Percentiles rank a stretch among this genome's conserved stretches.
Conservation (phyloP, 2,113 vertebrate genomes). For the Nematolebias whitei region DNA sequence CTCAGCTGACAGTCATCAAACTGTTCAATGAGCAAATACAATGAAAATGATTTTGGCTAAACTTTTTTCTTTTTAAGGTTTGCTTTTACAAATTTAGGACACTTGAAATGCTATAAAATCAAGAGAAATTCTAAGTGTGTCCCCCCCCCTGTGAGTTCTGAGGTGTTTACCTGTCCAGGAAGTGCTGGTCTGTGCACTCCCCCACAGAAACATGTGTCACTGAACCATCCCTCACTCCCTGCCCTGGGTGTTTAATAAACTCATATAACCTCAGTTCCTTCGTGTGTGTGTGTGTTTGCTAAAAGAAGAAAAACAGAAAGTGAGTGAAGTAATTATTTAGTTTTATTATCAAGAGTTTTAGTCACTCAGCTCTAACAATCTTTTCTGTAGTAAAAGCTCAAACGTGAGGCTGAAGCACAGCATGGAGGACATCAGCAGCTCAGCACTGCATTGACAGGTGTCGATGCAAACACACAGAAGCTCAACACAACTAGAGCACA, state of each 20-base stretch:
- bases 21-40: too few species aligned
- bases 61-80: too few species aligned
- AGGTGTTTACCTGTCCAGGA: too few species aligned
- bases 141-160: too few species aligned
- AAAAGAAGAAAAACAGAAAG: background rate
- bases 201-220: background rate
- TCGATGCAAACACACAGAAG: conserved; percentile 12
- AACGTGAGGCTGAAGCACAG: background rate
- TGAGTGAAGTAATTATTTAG: background rate
- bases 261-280: background rate
- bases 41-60: too few species aligned
- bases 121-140: too few species aligned
- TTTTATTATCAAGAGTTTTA: conserved; percentile 12
- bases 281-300: background rate
- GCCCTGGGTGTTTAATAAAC: conserved; percentile 59
- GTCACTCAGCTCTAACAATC: background rate
- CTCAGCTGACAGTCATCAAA: too few species aligned
- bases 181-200: too few species aligned
- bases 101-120: too few species aligned
- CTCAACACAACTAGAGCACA: background rate
- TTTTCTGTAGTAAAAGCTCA: conserved; percentile 2
- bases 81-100: too few species aligned
- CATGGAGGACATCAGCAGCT: background rate
- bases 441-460: conserved; percentile 8
- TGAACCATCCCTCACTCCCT: background rate